These are phyloP conservation scores for Neuroterus valhalla DNA, from an alignment of 1,140 invertebrate genomes.

Conservation along the genomic window DNA sequence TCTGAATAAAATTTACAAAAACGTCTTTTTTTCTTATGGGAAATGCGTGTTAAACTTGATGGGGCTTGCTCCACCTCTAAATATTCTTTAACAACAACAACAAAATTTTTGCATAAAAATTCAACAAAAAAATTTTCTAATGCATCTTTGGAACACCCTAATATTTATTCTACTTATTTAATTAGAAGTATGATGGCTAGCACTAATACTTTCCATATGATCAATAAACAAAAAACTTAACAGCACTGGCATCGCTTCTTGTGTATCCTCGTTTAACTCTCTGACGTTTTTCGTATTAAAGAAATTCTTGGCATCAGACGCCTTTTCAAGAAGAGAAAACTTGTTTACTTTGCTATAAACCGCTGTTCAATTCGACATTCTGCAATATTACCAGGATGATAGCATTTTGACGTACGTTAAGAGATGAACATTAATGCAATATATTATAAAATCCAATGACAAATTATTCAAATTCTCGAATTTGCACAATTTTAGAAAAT, in stretches of 20 bases:
- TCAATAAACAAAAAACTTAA: not conserved
- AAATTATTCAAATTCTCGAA: no score
- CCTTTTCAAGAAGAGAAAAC: conserved; percentile 28
- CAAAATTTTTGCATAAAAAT: no score
- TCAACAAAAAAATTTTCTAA: no score
- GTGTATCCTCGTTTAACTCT: not conserved
- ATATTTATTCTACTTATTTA: no score
- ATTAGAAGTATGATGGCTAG: no score
- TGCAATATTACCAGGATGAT: not conserved
- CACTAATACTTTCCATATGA: not conserved
- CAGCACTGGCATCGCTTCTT: not conserved
- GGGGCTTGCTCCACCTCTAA: no score
- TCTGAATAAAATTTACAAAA: no score
- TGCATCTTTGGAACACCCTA: no score
- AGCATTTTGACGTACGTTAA: not conserved
- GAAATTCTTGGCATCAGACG: conserved; percentile 2
- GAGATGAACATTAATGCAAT: not conserved
- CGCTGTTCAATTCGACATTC: conserved; percentile 3
- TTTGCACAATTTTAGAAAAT: no score
- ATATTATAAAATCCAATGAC: not conserved
- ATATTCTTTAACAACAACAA: no score
- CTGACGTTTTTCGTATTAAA: conserved; percentile 18
- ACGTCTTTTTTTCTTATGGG: no score
- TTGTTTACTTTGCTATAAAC: conserved; percentile 42
- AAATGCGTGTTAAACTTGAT: no score